Percentiles rank a stretch among this genome's conserved stretches.
phyloP scores from a whole-genome alignment of 2,797 vertebrate genomes.

The Hippopotamyrus pictus region DNA sequence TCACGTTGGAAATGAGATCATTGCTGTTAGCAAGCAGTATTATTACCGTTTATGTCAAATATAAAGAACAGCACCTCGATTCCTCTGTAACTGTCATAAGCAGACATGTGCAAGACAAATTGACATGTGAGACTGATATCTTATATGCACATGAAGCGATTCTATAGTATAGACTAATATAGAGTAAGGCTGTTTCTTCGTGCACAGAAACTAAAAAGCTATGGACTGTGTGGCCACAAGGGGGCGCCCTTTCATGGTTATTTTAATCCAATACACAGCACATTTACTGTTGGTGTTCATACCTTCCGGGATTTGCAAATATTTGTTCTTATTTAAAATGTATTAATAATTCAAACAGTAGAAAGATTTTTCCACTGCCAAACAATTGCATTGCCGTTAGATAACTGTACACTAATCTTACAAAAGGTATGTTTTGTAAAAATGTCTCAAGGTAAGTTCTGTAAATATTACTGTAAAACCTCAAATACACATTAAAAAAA shows the following conservation, averaged over 20 bases:
- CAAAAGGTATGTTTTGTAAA: not conserved
- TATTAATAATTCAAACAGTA: not conserved
- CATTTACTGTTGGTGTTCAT: not conserved
- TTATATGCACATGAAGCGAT: not conserved
- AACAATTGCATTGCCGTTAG: not conserved
- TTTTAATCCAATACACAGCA: not conserved
- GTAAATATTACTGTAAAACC: not conserved
- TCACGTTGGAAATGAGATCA: not conserved
- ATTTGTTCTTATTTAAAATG: not conserved
- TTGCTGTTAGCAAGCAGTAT: not conserved
- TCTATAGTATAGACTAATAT: too few relatives aligned
- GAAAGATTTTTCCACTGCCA: not conserved
- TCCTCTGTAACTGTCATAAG: not conserved
- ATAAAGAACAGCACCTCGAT: not conserved
- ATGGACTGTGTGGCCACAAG: not conserved
- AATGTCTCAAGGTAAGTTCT: not conserved
- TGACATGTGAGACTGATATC: conserved; percentile 1
- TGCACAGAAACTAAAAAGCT: not conserved
- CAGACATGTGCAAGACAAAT: conserved; percentile 1
- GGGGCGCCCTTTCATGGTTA: not conserved
- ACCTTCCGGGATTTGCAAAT: not conserved
- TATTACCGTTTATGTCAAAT: not conserved
- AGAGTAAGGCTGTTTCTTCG: not conserved
- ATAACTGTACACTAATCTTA: not conserved
- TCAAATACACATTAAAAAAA: not conserved